Base-by-base conservation (phyloP, 2,113 vertebrate species). In the Xenopus borealis region DNA sequence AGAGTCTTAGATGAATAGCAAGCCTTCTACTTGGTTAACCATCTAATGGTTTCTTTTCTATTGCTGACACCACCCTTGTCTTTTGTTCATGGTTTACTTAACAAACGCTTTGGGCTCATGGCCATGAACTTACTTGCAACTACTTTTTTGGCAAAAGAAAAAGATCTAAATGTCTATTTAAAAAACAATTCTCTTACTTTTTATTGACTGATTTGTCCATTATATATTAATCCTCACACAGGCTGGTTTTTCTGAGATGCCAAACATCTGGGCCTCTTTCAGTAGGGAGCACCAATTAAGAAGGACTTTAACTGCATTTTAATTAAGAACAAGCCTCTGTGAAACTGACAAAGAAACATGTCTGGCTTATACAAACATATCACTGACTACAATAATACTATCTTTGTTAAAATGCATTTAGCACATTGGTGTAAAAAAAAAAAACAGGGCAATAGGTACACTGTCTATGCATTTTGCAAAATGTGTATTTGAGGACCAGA, bases 241-340 rank as follows among this genome's bases (percentile, higher is more conserved):
- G 80, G 70, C 71, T 66, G 80, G 72, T 78, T 70, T 27, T 78
- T 72, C 72, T 55, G 69, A 79, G 81, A 84, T 81, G 78, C 79
- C 71, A 81, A 86, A 81, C 83, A 86, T 83, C 84, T 88, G 86
- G 64, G 74, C 78, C 76, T 71, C 65, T 80, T 78, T 85, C 82
- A 85, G 82, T 84, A 88, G 81, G 83, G 81, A 88, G 81, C 79
- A 67, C 71, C 84, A 82, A 85, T 85, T 85, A 85, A 62, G 72
- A 71, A 27, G 46, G 83, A 80, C 68, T 83, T 79, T 81, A 81
- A 78, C 81, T 82, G 76, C 84, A 78, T 81, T 83, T 84, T 85
- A 82, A 86, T 80, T 83, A 82, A 81, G 62, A 80, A 79, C 50
- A 80, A 82, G 75, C 75, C 78, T 68, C 66, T 77, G 78, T 78